Evolutionary conservation across 1,140 invertebrate species (phyloP), one percentile per base, ranked within the genome.

Genomic region (Goniozus legneri): DNA sequence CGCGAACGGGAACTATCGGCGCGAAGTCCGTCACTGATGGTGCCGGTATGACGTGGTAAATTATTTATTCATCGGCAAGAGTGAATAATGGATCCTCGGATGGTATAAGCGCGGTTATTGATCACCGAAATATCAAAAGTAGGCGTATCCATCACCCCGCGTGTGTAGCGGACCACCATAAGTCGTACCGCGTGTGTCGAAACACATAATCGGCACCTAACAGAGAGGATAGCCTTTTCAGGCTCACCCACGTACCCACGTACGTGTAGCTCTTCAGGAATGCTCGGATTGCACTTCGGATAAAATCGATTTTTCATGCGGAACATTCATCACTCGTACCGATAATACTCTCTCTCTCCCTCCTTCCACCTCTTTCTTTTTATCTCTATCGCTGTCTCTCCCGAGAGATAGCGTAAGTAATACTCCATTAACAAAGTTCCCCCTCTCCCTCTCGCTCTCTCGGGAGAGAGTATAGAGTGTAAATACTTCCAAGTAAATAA

Each of bases 71-170:
- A 65, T 50, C 54, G 54, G 57, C 54, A 60, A 63, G 52, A 27
- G 52, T 65, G 65, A 67, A 62, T 66, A 64, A 67, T 67, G 60
- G 39, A 50, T 60, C 47, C 58, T 53, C 56, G 59, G 65, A 62
- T 49, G 56, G 59, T 61, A 60, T 52, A 54, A 50, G 52, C 42
- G 56, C 48, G 50, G 60, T 67, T 67, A 67, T 66, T 67, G 65
- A 67, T 67, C 65, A 67, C 62, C 62, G 54, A 64, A 65, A 65
- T 64, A 66, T 64, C 62, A 64, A 67, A 60, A 62, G 64, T 64
- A 58, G 60, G 65, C 62, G 62, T 64, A 64, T 67, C 62, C 62
- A 67, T 65, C 65, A 67, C 49, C 47, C 50, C n/a, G n/a, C n/a
- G n/a, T n/a, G n/a, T n/a, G n/a, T n/a, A n/a, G 52, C 51, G 52